These are phyloP conservation scores for Brachylomia viminalis DNA, from an alignment of 2,888 invertebrate genomes.

Conservation along the genomic window DNA sequence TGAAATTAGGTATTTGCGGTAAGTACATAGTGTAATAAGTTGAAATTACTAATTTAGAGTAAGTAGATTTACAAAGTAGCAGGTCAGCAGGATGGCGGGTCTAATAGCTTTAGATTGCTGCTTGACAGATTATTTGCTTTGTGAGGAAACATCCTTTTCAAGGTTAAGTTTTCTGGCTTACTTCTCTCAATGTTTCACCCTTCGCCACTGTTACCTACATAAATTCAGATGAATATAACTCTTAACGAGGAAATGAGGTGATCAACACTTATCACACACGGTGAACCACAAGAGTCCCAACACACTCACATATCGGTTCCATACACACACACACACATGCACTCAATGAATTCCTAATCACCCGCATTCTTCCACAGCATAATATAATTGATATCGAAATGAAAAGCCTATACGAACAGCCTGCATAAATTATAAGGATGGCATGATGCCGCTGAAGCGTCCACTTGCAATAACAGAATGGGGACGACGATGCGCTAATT, in stretches of 20 bases:
- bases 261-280: background rate
- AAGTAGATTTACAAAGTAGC: too few species aligned
- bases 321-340: background rate
- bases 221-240: background rate
- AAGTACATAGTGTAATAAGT: too few species aligned
- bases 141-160: too few species aligned
- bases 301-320: background rate
- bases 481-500: constrained; percentile 71
- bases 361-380: constrained; percentile 22
- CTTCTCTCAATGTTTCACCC: too few species aligned
- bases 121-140: too few species aligned
- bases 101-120: too few species aligned
- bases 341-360: constrained; percentile 32
- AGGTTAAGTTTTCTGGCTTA: too few species aligned
- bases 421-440: constrained; percentile 55
- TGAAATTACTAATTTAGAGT: too few species aligned
- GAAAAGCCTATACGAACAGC: constrained; percentile 40
- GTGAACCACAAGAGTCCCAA: background rate
- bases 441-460: constrained; percentile 46
- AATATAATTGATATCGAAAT: constrained; percentile 34
- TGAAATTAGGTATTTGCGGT: too few species aligned
- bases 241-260: background rate
- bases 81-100: too few species aligned
- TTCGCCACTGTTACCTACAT: too few species aligned
- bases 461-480: constrained; percentile 69